Conservation (phyloP, 2,797 vertebrate genomes). For the Molossus alvarezi region DNA sequence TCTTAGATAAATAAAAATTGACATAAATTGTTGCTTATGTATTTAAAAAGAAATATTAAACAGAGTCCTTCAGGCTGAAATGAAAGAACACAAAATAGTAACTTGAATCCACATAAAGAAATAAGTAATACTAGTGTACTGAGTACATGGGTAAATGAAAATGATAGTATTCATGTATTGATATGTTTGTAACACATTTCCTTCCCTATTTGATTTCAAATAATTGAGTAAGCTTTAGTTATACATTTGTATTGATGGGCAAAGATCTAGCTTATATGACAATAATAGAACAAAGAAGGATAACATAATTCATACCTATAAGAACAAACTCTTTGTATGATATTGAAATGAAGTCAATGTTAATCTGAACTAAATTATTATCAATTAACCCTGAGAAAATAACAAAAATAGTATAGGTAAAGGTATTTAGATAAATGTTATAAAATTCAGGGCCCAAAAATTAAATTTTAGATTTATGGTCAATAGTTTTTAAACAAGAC, state of each 20-base stretch:
- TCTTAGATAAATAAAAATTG: not conserved
- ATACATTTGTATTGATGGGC: not conserved
- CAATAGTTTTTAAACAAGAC: not conserved
- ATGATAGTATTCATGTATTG: not conserved
- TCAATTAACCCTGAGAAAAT: not conserved
- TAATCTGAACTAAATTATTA: not conserved
- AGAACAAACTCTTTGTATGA: not conserved
- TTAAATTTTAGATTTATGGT: not conserved
- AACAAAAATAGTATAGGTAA: not conserved
- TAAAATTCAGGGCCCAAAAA: not conserved
- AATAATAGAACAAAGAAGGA: not conserved
- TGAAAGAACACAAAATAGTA: not conserved
- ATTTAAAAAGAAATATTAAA: conserved; percentile 20
- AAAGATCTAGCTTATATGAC: not conserved
- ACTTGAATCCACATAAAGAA: not conserved
- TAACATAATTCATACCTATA: not conserved
- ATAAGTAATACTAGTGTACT: not conserved
- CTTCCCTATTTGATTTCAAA: not conserved
- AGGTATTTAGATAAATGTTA: not conserved
- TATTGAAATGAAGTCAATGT: not conserved
- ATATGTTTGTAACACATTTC: not conserved
- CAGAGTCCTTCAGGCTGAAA: not conserved
- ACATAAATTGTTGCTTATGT: not conserved
- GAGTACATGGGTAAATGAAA: not conserved
- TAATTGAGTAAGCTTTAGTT: not conserved